Conservation (phyloP, 2,888 invertebrate genomes). For the Zaprionus bogoriensis region DNA sequence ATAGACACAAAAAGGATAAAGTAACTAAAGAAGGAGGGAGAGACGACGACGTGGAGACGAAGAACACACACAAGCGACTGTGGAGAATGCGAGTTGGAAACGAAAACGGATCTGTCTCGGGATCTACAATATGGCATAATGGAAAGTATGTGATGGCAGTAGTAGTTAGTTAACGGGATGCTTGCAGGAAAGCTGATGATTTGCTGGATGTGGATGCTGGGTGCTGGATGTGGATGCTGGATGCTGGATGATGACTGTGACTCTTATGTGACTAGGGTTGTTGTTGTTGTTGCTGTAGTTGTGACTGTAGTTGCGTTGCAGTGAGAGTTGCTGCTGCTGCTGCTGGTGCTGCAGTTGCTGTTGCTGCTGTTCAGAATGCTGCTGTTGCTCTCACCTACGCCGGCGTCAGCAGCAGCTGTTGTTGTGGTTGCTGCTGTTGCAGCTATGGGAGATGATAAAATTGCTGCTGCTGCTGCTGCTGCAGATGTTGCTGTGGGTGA, state of each 20-base stretch:
- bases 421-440: conserved; percentile 13
- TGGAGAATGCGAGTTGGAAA: not conserved
- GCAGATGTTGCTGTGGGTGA: conserved; percentile 2
- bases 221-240: conserved; percentile 12
- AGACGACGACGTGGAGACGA: not conserved
- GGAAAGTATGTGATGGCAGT: not conserved
- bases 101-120: not conserved
- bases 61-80: not conserved
- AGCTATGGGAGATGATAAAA: conserved; percentile 27
- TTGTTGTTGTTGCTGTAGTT: conserved; percentile 14
- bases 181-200: conserved; percentile 1
- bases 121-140: not conserved
- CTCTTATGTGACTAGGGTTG: conserved; percentile 47
- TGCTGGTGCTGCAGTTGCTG: conserved; percentile 23
- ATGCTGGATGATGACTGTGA: conserved; percentile 31
- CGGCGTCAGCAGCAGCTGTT: conserved; percentile 13
- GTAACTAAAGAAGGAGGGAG: not conserved
- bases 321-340: conserved; percentile 16
- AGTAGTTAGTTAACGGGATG: conserved; percentile 36
- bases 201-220: conserved; percentile 18
- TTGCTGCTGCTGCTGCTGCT: conserved; percentile 23
- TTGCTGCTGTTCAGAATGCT: conserved; percentile 29
- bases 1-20: not conserved
- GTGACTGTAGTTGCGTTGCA: conserved; percentile 27
- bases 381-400: conserved; percentile 56